Percentiles rank a stretch among this genome's conserved stretches.
These are phyloP conservation scores for Diarsia rubi DNA, from an alignment of 2,888 invertebrate species.

Conservation along the genomic window DNA sequence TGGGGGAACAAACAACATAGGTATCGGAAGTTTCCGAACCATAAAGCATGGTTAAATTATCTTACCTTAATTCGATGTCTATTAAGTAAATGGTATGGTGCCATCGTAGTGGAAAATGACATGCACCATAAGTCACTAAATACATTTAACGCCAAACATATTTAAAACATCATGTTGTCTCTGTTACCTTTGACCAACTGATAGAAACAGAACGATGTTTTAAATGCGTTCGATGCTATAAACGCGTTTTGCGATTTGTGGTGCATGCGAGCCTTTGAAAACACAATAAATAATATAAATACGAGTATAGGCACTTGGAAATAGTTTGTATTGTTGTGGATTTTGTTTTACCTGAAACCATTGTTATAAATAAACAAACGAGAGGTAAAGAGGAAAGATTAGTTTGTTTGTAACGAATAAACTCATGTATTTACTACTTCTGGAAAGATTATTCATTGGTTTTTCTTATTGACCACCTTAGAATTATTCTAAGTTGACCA, in stretches of 20 bases:
- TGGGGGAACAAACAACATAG: constrained; percentile 66
- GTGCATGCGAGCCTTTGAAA: neutral
- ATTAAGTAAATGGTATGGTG: constrained; percentile 2
- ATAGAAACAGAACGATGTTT: neutral
- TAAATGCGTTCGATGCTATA: neutral
- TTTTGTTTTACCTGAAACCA: constrained; percentile 20
- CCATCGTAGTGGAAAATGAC: neutral
- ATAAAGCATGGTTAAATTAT: constrained; percentile 73
- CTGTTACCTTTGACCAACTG: neutral
- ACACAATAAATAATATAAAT: neutral
- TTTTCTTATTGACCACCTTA: neutral
- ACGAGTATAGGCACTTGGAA: neutral
- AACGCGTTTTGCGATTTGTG: neutral
- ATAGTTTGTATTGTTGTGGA: neutral
- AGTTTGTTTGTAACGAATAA: too few relatives aligned
- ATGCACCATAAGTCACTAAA: neutral
- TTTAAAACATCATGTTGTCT: neutral
- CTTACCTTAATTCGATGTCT: constrained; percentile 60
- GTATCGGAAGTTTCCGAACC: constrained; percentile 75
- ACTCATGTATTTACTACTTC: neutral
- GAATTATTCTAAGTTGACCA: too few relatives aligned
- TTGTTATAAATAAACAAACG: constrained; percentile 8
- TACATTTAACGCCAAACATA: neutral
- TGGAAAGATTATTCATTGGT: neutral
- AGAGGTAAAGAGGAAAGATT: neutral